A percentile compares a stretch with the other conserved stretches of the same genome.
phyloP scores from a whole-genome alignment of 2,888 invertebrate genomes.

The Temnothorax unifasciatus region DNA sequence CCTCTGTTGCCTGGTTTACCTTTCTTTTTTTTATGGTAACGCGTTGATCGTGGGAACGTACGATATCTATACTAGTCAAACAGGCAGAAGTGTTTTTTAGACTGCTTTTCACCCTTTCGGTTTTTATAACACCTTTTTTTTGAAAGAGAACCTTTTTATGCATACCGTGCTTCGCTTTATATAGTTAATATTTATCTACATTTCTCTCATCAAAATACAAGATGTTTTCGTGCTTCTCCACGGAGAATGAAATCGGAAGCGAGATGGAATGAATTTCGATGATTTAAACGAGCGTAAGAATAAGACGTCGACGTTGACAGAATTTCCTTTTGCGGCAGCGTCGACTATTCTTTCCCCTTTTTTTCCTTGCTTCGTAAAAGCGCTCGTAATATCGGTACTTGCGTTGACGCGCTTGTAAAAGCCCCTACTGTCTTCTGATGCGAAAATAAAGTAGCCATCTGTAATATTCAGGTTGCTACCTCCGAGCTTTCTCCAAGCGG shows the following conservation, averaged over 20 bases:
- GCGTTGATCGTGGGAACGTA: conserved; percentile 39
- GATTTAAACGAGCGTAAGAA: conserved; percentile 19
- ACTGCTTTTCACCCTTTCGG: neutral
- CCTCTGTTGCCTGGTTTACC: conserved; percentile 21
- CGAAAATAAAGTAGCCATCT: conserved; percentile 44
- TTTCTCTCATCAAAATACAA: neutral
- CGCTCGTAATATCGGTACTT: conserved; percentile 58
- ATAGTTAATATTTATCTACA: neutral
- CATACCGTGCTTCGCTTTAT: neutral
- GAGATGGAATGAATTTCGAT: conserved; percentile 26
- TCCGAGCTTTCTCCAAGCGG: conserved; percentile 37
- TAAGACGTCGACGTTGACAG: conserved; percentile 56
- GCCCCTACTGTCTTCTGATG: conserved; percentile 10
- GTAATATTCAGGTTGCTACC: conserved; percentile 46
- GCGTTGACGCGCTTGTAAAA: conserved; percentile 57
- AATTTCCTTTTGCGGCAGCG: conserved; percentile 45
- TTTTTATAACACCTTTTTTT: neutral
- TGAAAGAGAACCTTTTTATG: neutral
- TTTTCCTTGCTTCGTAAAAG: conserved; percentile 26
- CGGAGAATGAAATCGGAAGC: conserved; percentile 26
- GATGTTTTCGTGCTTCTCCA: neutral
- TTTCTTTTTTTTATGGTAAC: conserved; percentile 22
- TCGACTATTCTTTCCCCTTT: conserved; percentile 18
- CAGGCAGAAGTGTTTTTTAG: conserved; percentile 7
- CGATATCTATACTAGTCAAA: neutral